Conservation (phyloP, 2,888 invertebrate species). For the Cheiracanthium punctorium region DNA sequence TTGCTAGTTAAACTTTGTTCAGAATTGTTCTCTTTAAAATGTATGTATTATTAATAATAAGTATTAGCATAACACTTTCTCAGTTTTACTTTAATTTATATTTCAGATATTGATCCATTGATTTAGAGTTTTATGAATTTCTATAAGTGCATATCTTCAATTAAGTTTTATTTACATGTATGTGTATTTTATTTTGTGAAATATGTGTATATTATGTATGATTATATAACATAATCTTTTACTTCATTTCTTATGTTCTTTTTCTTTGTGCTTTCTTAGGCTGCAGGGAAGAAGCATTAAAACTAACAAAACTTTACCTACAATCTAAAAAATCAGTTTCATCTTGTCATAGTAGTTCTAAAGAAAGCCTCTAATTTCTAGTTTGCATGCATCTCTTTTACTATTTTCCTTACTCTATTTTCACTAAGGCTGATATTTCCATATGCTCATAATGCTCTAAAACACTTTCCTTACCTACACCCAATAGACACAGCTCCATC, state of each 20-base stretch:
- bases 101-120: too few species aligned
- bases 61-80: too few species aligned
- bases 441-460: constrained; percentile 17
- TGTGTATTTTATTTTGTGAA: background rate
- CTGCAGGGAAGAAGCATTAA: constrained; percentile 72
- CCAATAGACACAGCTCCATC: background rate
- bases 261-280: constrained; percentile 71
- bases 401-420: constrained; percentile 12
- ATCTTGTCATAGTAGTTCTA: constrained; percentile 31
- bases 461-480: background rate
- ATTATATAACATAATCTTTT: background rate
- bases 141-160: too few species aligned
- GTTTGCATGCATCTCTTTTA: constrained; percentile 6
- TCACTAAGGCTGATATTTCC: constrained; percentile 12
- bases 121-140: too few species aligned
- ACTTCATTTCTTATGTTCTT: constrained; percentile 17
- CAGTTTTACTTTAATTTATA: too few species aligned
- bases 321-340: constrained; percentile 47
- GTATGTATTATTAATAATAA: too few species aligned
- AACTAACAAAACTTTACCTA: constrained; percentile 72
- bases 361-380: constrained; percentile 27
- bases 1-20: too few species aligned
- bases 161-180: background rate
- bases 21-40: too few species aligned
- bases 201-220: background rate